Evolutionary conservation across 2,888 invertebrate genomes (phyloP), one percentile per base, ranked within the genome.

Genomic region (Chromoteleia sp.): DNA sequence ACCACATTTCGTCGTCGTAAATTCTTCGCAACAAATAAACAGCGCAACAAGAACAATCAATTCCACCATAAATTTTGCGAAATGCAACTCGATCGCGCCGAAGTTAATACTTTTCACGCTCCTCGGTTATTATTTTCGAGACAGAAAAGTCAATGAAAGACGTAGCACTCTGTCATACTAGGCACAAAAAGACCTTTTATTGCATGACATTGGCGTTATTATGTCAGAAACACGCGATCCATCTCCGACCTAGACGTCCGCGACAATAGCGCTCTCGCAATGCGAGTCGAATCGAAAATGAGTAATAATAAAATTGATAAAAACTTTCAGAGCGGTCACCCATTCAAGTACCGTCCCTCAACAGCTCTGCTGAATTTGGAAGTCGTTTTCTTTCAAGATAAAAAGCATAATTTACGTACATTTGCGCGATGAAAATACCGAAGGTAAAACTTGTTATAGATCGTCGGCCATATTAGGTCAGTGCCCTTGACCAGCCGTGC

Each of bases 121-220:
- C 43, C 17, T 6, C 21, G n/a, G 54, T 68, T 41, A 48, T 54
- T 39, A 41, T 56, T 68, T 56, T 56, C 43, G 48, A 63, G 45
- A 63, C 10, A 63, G 52, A 67, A 79, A 61, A 76, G 67, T 36
- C 65, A 70, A 63, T 77, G 61, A 41, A 45, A 61, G 78, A 59
- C 52, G 19, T 50, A 67, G 85, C 85, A 88, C 89, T 90, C 88
- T 83, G 87, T 90, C 90, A 90, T 88, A 78, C 83, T 68, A 29
- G n/a, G 74, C 86, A 89, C 89, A 89, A 89, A 89, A 90, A 89
- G 88, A 81, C 85, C 87, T 88, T 89, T 90, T 73, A 91, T 89
- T 90, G 88, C 84, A 75, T 86, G 88, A 89, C 88, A 87, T 83
- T 85, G 86, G 85, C 83, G 83, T 87, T 87, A 89, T 90, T 89